Conservation (phyloP, 1,140 invertebrate species). For the Druon quercuslanigerum region DNA sequence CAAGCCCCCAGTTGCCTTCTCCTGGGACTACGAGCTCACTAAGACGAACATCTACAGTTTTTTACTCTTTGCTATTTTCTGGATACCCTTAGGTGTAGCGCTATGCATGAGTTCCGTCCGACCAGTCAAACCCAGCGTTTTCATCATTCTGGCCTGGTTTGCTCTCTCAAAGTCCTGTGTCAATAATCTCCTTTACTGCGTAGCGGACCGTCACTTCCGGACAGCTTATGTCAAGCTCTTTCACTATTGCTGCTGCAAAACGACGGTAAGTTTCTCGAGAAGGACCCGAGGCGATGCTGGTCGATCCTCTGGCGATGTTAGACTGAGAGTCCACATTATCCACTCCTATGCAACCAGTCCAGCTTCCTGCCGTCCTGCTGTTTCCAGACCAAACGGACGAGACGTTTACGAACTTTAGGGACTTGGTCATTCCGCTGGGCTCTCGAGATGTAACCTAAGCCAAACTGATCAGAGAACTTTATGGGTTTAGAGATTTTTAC, state of each 20-base stretch:
- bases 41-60: conserved; percentile 82
- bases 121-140: conserved; percentile 74
- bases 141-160: conserved; percentile 82
- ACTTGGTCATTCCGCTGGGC: conserved; percentile 14
- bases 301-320: conserved; percentile 80
- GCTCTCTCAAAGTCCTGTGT: conserved; percentile 82
- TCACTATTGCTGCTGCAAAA: conserved; percentile 90
- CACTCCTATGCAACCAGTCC: conserved; percentile 81
- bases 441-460: conserved; percentile 6
- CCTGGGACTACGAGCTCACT: conserved; percentile 80
- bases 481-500: neutral
- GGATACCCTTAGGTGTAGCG: conserved; percentile 82
- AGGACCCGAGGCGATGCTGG: conserved; percentile 77
- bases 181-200: conserved; percentile 82
- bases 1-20: conserved; percentile 80
- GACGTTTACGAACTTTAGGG: conserved; percentile 78
- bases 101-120: conserved; percentile 75
- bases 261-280: conserved; percentile 82
- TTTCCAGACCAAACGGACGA: conserved; percentile 70
- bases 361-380: conserved; percentile 67
- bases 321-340: conserved; percentile 84
- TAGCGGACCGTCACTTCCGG: conserved; percentile 82
- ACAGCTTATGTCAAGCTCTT: conserved; percentile 86
- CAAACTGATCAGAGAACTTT: neutral
- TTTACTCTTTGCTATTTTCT: conserved; percentile 79